A percentile compares a stretch with the other conserved stretches of the same genome.
Conservation (phyloP, 2,113 vertebrate genomes). For the Malaclemys terrapin region DNA sequence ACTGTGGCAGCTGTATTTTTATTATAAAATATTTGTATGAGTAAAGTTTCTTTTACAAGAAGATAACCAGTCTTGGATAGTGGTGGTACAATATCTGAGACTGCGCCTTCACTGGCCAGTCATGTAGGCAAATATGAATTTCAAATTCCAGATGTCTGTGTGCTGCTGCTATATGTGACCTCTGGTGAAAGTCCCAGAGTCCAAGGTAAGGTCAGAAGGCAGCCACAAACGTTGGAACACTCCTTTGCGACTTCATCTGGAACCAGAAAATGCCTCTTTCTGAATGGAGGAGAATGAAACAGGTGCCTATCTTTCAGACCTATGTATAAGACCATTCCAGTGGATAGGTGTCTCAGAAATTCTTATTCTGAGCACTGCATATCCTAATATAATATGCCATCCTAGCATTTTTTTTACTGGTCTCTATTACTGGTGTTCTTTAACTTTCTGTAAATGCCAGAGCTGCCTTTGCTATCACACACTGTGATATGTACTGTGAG, state of each 20-base stretch:
- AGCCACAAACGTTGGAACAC: not conserved
- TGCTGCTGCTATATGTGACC: not conserved
- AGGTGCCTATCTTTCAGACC: constrained; percentile 18
- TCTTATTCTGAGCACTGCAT: accelerated
- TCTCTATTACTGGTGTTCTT: not conserved
- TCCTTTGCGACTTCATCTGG: not conserved
- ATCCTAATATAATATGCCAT: not conserved
- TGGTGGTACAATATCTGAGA: not conserved
- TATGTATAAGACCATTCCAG: not conserved
- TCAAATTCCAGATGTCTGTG: not conserved
- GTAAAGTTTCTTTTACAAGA: not conserved
- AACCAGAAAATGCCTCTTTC: not conserved
- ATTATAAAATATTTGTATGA: not conserved
- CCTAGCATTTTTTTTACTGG: not conserved
- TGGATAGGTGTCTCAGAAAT: not conserved
- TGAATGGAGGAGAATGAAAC: not conserved
- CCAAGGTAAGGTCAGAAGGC: constrained; percentile 7
- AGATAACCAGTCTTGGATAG: not conserved
- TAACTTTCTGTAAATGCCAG: not conserved
- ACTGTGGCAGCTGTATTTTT: not conserved
- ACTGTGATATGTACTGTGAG: not conserved
- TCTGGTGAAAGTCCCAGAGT: constrained; percentile 24
- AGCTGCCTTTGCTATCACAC: not conserved
- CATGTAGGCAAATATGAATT: not conserved
- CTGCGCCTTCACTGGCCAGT: not conserved